Evolutionary conservation across 2,113 vertebrate species (phyloP), one percentile per base, ranked within the genome.

Genomic region (Mustela nigripes): DNA sequence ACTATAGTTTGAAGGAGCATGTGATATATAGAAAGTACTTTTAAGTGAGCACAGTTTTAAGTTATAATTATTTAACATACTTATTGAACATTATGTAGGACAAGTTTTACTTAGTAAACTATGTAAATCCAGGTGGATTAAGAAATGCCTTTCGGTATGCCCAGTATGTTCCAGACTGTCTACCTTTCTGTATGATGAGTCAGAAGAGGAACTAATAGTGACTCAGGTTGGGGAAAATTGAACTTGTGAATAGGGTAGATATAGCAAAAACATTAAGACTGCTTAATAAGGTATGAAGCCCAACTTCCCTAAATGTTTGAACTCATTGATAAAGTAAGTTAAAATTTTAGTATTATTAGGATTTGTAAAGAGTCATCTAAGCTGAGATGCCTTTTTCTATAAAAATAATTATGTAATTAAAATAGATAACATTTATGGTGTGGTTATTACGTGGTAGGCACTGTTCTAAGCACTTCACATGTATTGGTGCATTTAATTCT

Each of bases 111-210:
- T 92, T 92, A 79, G 82, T 89, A 87, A 94, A 93, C 58, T 83
- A 89, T 69, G 36, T 78, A 97, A 94, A 95, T 97, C 74, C 69
- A 73, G 63, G 83, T 95, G 73, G 58, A 81, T 94, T 78, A 94
- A 95, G 95, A 96, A 88, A 91, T 96, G 15, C 48, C 45, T 96
- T 89, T 95, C 89, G 74, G 63, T 82, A 86, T 95, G 92, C 58
- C 87, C 63, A 79, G 88, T 93, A 56, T 93, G 45, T 94, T 93
- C 95, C 92, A 98, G 97, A 97, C 97, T 91, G 84, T 98, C 87
- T 94, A 93, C 94, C 94, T 98, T 94, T 96, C 94, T 96, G 0
- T 87, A 95, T 78, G 96, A 88, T 98, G 97, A 98, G 63, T 98
- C 97, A 97, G 83, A 45, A 94, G 74, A 97, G 84, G 80, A 88